Evolutionary conservation across 2,113 vertebrate species (phyloP).

Genomic region (Scomber japonicus): DNA sequence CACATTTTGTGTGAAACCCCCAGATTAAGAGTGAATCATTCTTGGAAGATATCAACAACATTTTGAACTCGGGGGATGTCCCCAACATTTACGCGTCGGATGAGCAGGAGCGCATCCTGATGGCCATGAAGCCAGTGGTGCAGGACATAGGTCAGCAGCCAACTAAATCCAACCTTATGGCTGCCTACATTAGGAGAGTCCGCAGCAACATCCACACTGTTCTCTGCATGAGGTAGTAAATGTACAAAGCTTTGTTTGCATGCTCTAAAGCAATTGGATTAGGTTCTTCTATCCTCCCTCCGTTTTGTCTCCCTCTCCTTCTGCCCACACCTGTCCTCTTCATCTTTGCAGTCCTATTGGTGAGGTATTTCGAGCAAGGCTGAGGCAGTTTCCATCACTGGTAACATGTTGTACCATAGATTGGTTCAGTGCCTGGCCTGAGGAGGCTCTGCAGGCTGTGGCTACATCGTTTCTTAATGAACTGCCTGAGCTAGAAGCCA

Average conservation of each 20-base stretch:
- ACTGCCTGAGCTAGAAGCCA: constrained; percentile 85
- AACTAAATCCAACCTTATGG: constrained; percentile 92
- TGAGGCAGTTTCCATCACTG: constrained; percentile 94
- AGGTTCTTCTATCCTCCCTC: not conserved
- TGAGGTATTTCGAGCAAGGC: constrained; percentile 90
- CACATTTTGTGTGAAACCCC: not conserved
- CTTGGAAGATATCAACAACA: constrained; percentile 93
- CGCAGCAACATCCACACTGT: constrained; percentile 91
- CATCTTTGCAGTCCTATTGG: constrained; percentile 87
- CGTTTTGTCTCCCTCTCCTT: not conserved
- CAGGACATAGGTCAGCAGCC: constrained; percentile 90
- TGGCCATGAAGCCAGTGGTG: constrained; percentile 88
- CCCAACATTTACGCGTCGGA: constrained; percentile 90
- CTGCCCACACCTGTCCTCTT: not conserved
- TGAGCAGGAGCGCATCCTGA: constrained; percentile 91
- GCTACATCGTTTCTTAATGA: constrained; percentile 88
- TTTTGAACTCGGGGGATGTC: constrained; percentile 93
- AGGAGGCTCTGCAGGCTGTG: constrained; percentile 91
- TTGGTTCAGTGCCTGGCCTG: constrained; percentile 94
- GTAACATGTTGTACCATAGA: constrained; percentile 95
- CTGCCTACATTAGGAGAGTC: constrained; percentile 87
- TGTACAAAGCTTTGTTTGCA: not conserved
- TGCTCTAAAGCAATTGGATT: not conserved
- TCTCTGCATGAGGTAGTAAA: constrained; percentile 92
- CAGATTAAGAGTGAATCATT: constrained; percentile 95